These are phyloP conservation scores for Ctenoplectra terminalis DNA, from an alignment of 1,140 invertebrate species.

Conservation along the genomic window DNA sequence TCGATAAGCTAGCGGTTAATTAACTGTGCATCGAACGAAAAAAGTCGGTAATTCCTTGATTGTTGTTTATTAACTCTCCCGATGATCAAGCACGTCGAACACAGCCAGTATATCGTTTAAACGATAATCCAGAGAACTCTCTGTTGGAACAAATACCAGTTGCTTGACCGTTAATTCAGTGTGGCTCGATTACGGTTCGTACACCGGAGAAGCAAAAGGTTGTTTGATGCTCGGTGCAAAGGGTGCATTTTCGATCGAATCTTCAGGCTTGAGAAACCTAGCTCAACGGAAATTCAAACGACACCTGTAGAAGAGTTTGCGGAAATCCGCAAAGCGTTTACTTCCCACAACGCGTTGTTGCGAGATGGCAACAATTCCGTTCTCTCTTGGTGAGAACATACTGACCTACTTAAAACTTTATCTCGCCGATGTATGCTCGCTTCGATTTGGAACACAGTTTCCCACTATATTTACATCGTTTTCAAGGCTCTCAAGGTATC, in stretches of 20 bases:
- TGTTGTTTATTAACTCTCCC: neutral
- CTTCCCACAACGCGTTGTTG: no score
- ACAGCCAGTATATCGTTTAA: neutral
- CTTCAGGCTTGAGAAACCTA: neutral
- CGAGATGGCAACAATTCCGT: neutral
- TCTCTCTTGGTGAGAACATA: neutral
- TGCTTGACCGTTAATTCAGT: neutral
- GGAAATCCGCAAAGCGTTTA: neutral
- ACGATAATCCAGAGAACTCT: neutral
- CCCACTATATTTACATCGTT: neutral
- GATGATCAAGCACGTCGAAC: neutral
- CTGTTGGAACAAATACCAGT: neutral
- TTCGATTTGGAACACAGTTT: no score
- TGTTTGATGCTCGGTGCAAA: no score
- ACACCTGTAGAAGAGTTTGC: no score
- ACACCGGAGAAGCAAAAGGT: rapidly evolving
- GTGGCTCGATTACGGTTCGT: no score
- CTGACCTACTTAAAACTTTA: slow-evolving; percentile 3
- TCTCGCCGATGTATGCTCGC: no score
- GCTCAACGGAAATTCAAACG: neutral
- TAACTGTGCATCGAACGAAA: slow-evolving; percentile 7
- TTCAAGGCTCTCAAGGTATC: neutral
- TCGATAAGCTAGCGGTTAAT: slow-evolving; percentile 21
- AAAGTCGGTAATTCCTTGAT: neutral
- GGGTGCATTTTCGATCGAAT: neutral